Base-by-base conservation (phyloP, 2,888 invertebrate species). In the Formica aserva region DNA sequence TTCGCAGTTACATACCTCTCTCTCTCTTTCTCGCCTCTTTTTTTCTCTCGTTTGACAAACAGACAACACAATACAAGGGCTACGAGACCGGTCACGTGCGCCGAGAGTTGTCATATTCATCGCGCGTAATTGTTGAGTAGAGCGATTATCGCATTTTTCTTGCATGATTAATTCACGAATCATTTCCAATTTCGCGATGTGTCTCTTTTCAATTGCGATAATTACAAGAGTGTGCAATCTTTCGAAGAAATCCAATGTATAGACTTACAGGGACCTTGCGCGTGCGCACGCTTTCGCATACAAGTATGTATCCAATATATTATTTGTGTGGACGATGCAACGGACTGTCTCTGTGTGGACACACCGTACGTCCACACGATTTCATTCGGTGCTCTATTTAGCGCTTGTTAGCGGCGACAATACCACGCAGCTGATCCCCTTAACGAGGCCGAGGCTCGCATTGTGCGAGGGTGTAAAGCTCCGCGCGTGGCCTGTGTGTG, bases 361-460 rank as follows among this genome's bases (percentile, higher is more conserved):
- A 81, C 75, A 62, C 67, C 22, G 82, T 77, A 83, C 74, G 85
- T 87, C 88, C 85, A 75, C 81, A 84, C 88, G 86, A 89, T 88
- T 88, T 87, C 86, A 83, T 85, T 78, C 74, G 81, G 89, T 85
- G 90, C 92, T 94, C 93, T 93, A 94, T 94, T 94, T 94, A 93
- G 92, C 92, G 93, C 94, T 94, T 92, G 94, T 94, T 94, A 94
- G 92, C 91, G 91, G 80, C 90, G 92, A 92, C 94, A 94, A 93
- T 93, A 89, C 90, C 91, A 88, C 88, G 91, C 93, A 92, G 93
- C 93, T 94, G 93, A 94, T 94, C 93, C 94, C 92, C 92, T 91
- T 91, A 91, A 91, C 91, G 91, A 91, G 91, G 84, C 77, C 88
- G 90, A 85, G 82, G 80, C 87, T 85, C 86, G 85, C 85, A 89